A percentile compares a stretch with the other conserved stretches of the same genome.
phyloP scores from a whole-genome alignment of 2,888 invertebrate genomes.

The Anthophora plumipes region DNA sequence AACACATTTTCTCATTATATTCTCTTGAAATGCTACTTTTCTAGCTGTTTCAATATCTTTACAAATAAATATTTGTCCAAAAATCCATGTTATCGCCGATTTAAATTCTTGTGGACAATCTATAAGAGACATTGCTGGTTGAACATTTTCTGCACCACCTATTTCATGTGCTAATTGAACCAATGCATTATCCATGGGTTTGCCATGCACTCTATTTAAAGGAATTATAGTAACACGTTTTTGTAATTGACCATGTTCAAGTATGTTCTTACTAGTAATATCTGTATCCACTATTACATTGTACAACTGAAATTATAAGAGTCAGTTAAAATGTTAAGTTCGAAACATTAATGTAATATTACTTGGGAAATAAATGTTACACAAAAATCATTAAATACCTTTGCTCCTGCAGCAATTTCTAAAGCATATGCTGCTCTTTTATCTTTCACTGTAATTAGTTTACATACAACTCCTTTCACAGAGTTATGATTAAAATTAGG shows the following conservation, averaged over 20 bases:
- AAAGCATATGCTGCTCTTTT: conserved; percentile 90
- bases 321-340: conserved; percentile 21
- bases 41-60: conserved; percentile 92
- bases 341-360: not conserved
- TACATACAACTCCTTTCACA: conserved; percentile 92
- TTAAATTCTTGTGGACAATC: conserved; percentile 88
- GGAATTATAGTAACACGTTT: conserved; percentile 95
- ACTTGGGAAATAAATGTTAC: conserved; percentile 21
- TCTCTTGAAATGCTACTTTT: conserved; percentile 91
- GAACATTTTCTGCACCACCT: conserved; percentile 92
- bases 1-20: conserved; percentile 90
- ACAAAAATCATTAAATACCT: conserved; percentile 85
- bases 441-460: conserved; percentile 91
- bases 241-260: conserved; percentile 93
- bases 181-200: conserved; percentile 87
- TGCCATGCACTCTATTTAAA: conserved; percentile 92
- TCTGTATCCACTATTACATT: conserved; percentile 96
- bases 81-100: conserved; percentile 94
- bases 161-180: conserved; percentile 89
- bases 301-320: conserved; percentile 88
- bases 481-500: conserved; percentile 88
- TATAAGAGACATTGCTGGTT: conserved; percentile 92
- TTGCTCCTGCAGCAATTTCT: conserved; percentile 94
- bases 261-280: conserved; percentile 92
- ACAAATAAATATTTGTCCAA: conserved; percentile 94